Conservation (phyloP, 2,113 vertebrate genomes). For the Vireo altiloquus region DNA sequence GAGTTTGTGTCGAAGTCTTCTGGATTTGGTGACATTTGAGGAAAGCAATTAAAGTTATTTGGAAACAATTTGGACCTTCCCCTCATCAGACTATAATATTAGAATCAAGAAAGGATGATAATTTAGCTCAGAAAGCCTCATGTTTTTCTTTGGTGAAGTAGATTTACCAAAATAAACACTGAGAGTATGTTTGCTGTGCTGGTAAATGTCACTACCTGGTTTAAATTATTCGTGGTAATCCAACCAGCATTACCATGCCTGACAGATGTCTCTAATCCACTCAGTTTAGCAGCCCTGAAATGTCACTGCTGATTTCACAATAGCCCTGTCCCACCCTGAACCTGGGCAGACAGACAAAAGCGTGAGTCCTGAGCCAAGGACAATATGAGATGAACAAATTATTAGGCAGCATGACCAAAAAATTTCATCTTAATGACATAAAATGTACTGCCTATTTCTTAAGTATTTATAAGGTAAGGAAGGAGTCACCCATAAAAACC, state of each 20-base stretch:
- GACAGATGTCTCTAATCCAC: not conserved
- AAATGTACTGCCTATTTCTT: not conserved
- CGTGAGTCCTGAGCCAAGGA: not conserved
- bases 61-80: not conserved
- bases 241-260: not conserved
- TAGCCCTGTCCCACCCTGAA: not conserved
- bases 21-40: not conserved
- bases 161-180: not conserved
- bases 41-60: not conserved
- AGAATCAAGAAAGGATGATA: not conserved
- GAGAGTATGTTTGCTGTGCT: not conserved
- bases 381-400: not conserved
- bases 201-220: not conserved
- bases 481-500: not conserved
- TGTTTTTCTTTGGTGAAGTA: not conserved
- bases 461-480: not conserved
- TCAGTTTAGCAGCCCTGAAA: not conserved
- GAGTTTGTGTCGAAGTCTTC: not conserved
- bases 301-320: not conserved
- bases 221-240: constrained; percentile 3
- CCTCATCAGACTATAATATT: not conserved
- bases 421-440: not conserved
- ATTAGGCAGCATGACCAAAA: not conserved
- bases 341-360: not conserved
- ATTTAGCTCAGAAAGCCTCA: not conserved